phyloP scores from a whole-genome alignment of 2,888 invertebrate species.

The Mayetiola destructor region DNA sequence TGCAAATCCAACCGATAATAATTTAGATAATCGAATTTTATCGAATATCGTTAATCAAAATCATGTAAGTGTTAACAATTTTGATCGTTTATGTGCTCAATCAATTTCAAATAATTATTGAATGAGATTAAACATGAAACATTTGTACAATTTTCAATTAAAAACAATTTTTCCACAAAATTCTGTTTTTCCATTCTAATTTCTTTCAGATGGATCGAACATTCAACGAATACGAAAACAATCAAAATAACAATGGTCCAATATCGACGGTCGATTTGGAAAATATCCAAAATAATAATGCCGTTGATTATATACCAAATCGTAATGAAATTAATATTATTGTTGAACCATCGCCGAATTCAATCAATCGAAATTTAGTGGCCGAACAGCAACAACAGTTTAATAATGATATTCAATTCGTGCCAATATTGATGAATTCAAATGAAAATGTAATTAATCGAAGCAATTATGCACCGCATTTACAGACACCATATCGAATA shows the following conservation, averaged over 20 bases:
- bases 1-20: not conserved
- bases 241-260: conserved; percentile 42
- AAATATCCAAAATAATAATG: conserved; percentile 44
- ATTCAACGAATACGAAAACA: conserved; percentile 16
- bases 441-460: not conserved
- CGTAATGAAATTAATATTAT: conserved; percentile 19
- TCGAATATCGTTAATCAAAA: conserved; percentile 13
- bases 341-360: conserved; percentile 16
- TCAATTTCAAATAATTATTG: not conserved
- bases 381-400: not conserved
- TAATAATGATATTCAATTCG: too few relatives aligned
- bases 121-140: too few relatives aligned
- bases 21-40: not conserved
- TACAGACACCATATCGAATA: too few relatives aligned
- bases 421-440: not conserved
- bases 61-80: not conserved
- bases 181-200: not conserved
- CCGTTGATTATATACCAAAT: conserved; percentile 36
- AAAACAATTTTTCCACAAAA: too few relatives aligned
- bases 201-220: conserved; percentile 16
- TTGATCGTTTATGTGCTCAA: not conserved
- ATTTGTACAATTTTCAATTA: too few relatives aligned
- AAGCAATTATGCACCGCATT: not conserved
- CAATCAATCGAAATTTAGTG: conserved; percentile 17
- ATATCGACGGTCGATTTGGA: conserved; percentile 42